A percentile compares a stretch with the other conserved stretches of the same genome.
These are phyloP conservation scores for Ethmia dodecea DNA, from an alignment of 2,888 invertebrate species.

Conservation along the genomic window DNA sequence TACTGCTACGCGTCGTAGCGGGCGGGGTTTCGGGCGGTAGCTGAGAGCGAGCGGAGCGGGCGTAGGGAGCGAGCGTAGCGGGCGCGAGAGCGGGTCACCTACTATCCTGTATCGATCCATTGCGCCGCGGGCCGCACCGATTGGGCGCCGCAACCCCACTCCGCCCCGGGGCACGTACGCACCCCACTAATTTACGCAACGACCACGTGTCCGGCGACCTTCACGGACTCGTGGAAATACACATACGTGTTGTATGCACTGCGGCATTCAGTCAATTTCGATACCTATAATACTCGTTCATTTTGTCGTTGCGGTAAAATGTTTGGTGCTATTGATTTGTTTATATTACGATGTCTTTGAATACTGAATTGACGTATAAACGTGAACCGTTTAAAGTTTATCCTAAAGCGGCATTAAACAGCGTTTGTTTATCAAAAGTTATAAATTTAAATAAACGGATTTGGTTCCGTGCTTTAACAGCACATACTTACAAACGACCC, in stretches of 20 bases:
- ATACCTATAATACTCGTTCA: no score
- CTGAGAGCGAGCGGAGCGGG: constrained; percentile 20
- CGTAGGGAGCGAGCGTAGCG: neutral
- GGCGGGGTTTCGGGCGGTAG: constrained; percentile 25
- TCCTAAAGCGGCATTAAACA: no score
- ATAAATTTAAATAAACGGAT: no score
- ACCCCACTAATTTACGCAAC: constrained; percentile 41
- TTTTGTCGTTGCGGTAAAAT: no score
- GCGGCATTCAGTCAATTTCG: no score
- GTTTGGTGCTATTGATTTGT: no score
- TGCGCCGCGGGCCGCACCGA: constrained; percentile 33
- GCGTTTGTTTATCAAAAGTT: no score
- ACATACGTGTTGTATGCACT: no score
- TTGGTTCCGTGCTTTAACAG: no score
- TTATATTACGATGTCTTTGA: no score
- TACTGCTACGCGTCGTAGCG: constrained; percentile 22
- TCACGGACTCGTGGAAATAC: constrained; percentile 34
- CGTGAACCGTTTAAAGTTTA: no score
- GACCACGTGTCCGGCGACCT: constrained; percentile 52
- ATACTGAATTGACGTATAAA: no score
- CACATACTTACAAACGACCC: neutral
- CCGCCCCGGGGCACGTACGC: constrained; percentile 17
- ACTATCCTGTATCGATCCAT: constrained; percentile 42
- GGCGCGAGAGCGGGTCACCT: constrained; percentile 11
- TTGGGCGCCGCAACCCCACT: constrained; percentile 24